Evolutionary conservation across 2,797 vertebrate species (phyloP).

Genomic region (Pipistrellus pipistrellus): DNA sequence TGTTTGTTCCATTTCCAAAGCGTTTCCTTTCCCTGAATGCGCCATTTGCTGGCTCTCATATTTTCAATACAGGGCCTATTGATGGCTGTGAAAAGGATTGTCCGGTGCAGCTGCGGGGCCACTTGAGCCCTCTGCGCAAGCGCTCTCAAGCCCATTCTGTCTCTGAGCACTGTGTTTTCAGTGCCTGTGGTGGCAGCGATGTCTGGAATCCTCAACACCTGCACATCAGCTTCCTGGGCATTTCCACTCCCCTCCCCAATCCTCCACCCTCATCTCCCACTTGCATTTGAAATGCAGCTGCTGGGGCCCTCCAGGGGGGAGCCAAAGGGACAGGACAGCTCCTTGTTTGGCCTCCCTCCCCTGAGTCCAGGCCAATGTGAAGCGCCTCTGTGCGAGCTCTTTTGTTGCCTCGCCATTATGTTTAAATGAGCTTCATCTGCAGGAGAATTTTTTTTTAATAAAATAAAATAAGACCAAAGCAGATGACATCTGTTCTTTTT

Average conservation of each 20-base stretch:
- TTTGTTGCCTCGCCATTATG: conserved; percentile 72
- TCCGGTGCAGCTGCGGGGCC: conserved; percentile 81
- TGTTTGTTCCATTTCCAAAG: conserved; percentile 70
- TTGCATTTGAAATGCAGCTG: conserved; percentile 86
- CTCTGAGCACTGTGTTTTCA: conserved; percentile 74
- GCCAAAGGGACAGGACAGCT: conserved; percentile 65
- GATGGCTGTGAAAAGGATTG: conserved; percentile 84
- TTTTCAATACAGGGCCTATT: conserved; percentile 86
- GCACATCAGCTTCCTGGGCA: conserved; percentile 83
- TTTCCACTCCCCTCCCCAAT: conserved; percentile 49
- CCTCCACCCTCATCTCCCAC: conserved; percentile 53
- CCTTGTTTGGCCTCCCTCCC: conserved; percentile 73
- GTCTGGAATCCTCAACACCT: conserved; percentile 87
- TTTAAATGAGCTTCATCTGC: conserved; percentile 83
- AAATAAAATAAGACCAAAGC: conserved; percentile 81
- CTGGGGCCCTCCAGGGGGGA: conserved; percentile 43
- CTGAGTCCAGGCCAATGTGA: conserved; percentile 51
- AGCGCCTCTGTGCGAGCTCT: conserved; percentile 56
- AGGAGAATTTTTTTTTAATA: conserved; percentile 62
- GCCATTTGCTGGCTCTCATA: conserved; percentile 86
- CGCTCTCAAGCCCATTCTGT: conserved; percentile 73
- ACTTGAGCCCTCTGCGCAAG: conserved; percentile 76
- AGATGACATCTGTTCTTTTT: conserved; percentile 82
- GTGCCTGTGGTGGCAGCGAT: conserved; percentile 66
- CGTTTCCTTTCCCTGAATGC: conserved; percentile 82